Evolutionary conservation across 2,113 vertebrate genomes (phyloP).

Genomic region (Falco punctatus): DNA sequence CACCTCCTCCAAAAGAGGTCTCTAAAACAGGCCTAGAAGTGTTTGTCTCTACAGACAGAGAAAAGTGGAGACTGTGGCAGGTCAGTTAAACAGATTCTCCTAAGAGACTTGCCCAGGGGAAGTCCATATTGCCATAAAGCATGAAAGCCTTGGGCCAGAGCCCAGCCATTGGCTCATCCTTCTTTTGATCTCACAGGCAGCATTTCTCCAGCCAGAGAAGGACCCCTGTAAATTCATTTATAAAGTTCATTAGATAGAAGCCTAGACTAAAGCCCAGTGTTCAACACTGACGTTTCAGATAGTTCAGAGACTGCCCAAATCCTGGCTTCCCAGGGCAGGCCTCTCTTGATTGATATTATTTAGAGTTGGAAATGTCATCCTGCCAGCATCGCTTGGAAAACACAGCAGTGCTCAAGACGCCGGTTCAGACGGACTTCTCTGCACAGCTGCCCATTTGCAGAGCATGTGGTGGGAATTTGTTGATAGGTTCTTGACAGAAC

Average conservation of each 20-base stretch:
- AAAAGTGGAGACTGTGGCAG: neutral
- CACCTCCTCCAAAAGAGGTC: neutral
- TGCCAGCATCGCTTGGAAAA: neutral
- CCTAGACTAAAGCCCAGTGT: neutral
- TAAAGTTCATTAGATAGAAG: neutral
- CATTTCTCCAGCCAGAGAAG: neutral
- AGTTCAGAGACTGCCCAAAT: neutral
- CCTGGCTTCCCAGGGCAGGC: neutral
- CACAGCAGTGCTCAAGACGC: neutral
- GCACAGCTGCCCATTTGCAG: neutral
- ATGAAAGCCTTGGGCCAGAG: neutral
- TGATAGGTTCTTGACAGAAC: slow-evolving; percentile 56
- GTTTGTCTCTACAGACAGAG: neutral
- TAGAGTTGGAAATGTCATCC: neutral
- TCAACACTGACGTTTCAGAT: neutral
- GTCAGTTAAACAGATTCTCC: slow-evolving; percentile 23
- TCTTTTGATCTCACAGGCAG: slow-evolving; percentile 3
- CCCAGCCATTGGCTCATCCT: neutral
- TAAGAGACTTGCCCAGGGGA: neutral
- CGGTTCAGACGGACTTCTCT: neutral
- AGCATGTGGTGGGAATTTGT: slow-evolving; percentile 22
- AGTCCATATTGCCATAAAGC: neutral
- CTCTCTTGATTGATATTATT: slow-evolving; percentile 57
- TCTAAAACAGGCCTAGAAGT: neutral
- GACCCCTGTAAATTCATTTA: neutral